Conservation (phyloP, 2,888 invertebrate genomes). For the Labia minor region DNA sequence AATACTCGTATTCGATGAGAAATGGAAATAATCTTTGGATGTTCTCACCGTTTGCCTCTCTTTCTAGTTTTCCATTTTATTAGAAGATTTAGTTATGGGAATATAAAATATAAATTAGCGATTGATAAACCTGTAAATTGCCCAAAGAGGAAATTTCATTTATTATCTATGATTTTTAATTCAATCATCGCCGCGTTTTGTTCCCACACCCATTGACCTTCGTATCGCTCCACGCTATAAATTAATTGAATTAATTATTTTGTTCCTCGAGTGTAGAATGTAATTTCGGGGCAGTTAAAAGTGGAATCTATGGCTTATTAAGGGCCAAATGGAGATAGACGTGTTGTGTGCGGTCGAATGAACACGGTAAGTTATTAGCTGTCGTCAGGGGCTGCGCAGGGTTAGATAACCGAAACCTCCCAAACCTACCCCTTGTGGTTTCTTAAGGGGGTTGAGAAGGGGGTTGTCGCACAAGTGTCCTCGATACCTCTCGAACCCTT, state of each 20-base stretch:
- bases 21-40: too few species aligned
- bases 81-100: too few species aligned
- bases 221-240: neutral
- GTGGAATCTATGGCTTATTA: neutral
- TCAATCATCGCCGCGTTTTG: too few species aligned
- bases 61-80: too few species aligned
- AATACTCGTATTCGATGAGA: too few species aligned
- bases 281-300: neutral
- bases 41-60: too few species aligned
- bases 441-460: neutral
- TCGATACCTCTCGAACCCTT: neutral
- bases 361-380: constrained; percentile 13
- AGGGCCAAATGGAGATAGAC: neutral
- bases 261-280: neutral
- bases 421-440: neutral
- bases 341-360: constrained; percentile 8
- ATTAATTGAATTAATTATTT: constrained; percentile 13
- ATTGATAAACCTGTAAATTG: too few species aligned
- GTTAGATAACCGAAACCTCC: neutral
- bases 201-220: too few species aligned
- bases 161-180: too few species aligned
- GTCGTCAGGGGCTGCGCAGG: neutral
- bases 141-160: too few species aligned
- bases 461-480: neutral
- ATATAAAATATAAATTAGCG: too few species aligned